Evolutionary conservation across 2,888 invertebrate genomes (phyloP).

Genomic region (Chouioia cunea): DNA sequence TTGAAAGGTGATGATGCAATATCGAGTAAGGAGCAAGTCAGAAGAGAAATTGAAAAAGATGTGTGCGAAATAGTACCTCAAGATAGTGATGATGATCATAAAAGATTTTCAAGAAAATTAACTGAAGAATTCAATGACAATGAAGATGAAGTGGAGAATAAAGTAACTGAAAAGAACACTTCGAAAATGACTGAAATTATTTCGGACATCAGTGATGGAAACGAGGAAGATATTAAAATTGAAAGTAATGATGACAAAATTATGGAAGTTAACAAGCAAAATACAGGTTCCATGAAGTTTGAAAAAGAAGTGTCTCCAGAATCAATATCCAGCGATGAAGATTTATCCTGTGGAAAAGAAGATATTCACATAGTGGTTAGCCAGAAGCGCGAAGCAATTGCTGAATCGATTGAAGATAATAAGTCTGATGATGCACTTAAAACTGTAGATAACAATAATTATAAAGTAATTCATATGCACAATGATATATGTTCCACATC

Average conservation of each 20-base stretch:
- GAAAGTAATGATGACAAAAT: conserved; percentile 4
- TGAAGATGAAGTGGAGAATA: background rate
- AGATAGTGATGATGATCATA: background rate
- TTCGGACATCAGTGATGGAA: conserved; percentile 22
- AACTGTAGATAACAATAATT: conserved; percentile 21
- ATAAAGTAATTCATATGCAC: conserved; percentile 5
- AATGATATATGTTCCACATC: background rate
- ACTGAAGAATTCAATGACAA: background rate
- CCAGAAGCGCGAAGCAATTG: background rate
- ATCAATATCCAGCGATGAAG: conserved; percentile 8
- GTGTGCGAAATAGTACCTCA: background rate
- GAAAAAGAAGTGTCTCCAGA: background rate
- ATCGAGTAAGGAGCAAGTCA: conserved; percentile 6
- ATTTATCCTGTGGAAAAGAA: background rate
- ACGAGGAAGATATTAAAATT: background rate
- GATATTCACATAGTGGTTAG: background rate
- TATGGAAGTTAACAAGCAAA: background rate
- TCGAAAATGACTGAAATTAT: background rate
- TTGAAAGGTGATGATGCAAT: conserved; percentile 1
- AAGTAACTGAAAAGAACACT: conserved; percentile 32
- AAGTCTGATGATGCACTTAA: conserved; percentile 34
- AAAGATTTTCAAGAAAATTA: background rate
- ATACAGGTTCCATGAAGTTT: background rate
- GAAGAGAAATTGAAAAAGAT: conserved; percentile 19
- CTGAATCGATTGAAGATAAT: conserved; percentile 20